These are phyloP conservation scores for human (Homo sapiens) DNA, from an alignment of 2,113 vertebrate species.

Conservation along the genomic window DNA sequence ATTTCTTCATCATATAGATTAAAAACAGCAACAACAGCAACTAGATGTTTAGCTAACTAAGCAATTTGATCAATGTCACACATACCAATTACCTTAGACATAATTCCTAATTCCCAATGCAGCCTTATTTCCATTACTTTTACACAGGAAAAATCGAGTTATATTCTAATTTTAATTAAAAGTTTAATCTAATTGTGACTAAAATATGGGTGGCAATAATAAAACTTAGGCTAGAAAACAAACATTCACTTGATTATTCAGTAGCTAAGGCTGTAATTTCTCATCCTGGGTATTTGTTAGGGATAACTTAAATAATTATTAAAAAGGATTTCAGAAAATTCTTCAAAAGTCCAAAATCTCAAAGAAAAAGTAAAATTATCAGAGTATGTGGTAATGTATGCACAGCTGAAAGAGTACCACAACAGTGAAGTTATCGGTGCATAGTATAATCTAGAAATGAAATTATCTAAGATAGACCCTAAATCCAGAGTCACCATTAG, in stretches of 20 bases:
- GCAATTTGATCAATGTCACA: not conserved
- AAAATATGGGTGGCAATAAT: not conserved
- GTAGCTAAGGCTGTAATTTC: not conserved
- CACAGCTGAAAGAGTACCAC: not conserved
- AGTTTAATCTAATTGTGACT: not conserved
- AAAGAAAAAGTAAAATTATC: not conserved
- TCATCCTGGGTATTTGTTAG: not conserved
- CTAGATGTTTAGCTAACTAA: not conserved
- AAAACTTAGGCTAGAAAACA: not conserved
- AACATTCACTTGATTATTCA: not conserved
- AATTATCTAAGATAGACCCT: not conserved
- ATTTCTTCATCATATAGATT: not conserved
- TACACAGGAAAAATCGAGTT: not conserved
- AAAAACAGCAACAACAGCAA: not conserved
- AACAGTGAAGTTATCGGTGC: not conserved
- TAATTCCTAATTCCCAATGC: not conserved
- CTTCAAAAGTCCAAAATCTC: not conserved
- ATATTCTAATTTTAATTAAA: slow-evolving; percentile 29
- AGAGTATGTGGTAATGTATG: not conserved
- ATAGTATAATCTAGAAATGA: not conserved
- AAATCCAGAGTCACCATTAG: not conserved
- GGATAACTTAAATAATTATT: not conserved
- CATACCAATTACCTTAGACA: not conserved
- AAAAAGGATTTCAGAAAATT: not conserved
- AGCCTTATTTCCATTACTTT: not conserved